A percentile compares a stretch with the other conserved stretches of the same genome.
These are phyloP conservation scores for Mesaphorura yosii DNA, from an alignment of 1,140 invertebrate species.

Conservation along the genomic window DNA sequence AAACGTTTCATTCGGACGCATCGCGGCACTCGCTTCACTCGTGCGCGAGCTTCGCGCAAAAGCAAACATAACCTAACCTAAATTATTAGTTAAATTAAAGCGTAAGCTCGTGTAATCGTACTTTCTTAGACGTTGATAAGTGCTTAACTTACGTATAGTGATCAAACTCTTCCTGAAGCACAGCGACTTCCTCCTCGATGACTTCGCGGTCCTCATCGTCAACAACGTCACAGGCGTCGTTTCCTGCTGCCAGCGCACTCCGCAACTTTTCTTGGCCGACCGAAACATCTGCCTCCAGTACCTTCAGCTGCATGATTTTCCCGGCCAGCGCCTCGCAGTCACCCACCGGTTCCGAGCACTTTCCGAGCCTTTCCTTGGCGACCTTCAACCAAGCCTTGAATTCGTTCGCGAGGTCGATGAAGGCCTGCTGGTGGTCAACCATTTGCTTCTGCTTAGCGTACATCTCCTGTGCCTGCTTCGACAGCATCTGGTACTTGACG, in stretches of 20 bases:
- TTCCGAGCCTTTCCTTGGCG: constrained; percentile 77
- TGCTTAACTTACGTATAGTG: constrained; percentile 21
- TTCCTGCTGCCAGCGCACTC: constrained; percentile 64
- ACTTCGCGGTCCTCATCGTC: constrained; percentile 77
- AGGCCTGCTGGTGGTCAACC: constrained; percentile 64
- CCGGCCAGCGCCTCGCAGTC: constrained; percentile 78
- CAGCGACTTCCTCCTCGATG: constrained; percentile 79
- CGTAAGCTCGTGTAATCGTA: too few relatives aligned
- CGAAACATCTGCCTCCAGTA: constrained; percentile 64
- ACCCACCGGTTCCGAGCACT: constrained; percentile 85
- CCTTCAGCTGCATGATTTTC: constrained; percentile 72
- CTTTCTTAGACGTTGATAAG: background rate
- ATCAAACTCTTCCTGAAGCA: constrained; percentile 57
- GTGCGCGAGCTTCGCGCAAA: too few relatives aligned
- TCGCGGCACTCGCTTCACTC: too few relatives aligned
- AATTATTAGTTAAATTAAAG: too few relatives aligned
- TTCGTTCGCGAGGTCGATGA: constrained; percentile 79
- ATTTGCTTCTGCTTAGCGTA: constrained; percentile 83
- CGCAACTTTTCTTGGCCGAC: constrained; percentile 71
- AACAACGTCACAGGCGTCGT: constrained; percentile 65
- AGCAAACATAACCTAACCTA: too few relatives aligned
- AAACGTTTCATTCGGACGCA: too few relatives aligned
- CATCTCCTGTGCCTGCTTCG: constrained; percentile 74
- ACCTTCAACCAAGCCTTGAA: constrained; percentile 82
- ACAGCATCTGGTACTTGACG: constrained; percentile 75